Percentiles rank a stretch among this genome's conserved stretches.
phyloP scores from a whole-genome alignment of 2,888 invertebrate species.

The Sycophila texana region DNA sequence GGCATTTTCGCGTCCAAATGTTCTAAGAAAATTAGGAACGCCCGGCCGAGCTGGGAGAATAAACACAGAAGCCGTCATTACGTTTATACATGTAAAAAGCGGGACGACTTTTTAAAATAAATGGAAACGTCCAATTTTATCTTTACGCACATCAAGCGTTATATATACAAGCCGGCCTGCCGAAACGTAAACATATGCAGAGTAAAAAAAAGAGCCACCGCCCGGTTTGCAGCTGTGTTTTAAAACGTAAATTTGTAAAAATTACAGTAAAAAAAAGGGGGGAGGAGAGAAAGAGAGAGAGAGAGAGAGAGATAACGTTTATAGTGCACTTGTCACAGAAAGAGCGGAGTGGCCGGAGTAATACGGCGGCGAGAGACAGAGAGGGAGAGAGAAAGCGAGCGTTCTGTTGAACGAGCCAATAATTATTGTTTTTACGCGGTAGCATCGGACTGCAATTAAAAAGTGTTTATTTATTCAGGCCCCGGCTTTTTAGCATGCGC shows the following conservation, averaged over 20 bases:
- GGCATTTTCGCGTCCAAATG: slow-evolving; percentile 23
- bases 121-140: slow-evolving; percentile 46
- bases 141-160: slow-evolving; percentile 5
- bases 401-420: slow-evolving; percentile 69
- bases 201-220: background rate
- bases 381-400: slow-evolving; percentile 29
- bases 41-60: background rate
- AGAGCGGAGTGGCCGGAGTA: slow-evolving; percentile 54
- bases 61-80: slow-evolving; percentile 32
- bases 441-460: slow-evolving; percentile 74
- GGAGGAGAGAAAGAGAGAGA: background rate
- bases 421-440: slow-evolving; percentile 75
- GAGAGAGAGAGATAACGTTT: slow-evolving; percentile 44
- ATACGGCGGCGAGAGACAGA: slow-evolving; percentile 53
- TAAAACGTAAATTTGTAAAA: slow-evolving; percentile 46
- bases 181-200: slow-evolving; percentile 4
- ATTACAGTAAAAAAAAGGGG: slow-evolving; percentile 26
- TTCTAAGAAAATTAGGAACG: slow-evolving; percentile 25
- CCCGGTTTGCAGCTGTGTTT: slow-evolving; percentile 12
- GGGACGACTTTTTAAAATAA: slow-evolving; percentile 37
- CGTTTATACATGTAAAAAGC: slow-evolving; percentile 18
- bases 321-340: slow-evolving; percentile 63
- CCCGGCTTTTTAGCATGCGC: slow-evolving; percentile 72
- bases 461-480: slow-evolving; percentile 75
- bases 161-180: background rate